Evolutionary conservation across 2,888 invertebrate genomes (phyloP).

Genomic region (Eristalis tenax): DNA sequence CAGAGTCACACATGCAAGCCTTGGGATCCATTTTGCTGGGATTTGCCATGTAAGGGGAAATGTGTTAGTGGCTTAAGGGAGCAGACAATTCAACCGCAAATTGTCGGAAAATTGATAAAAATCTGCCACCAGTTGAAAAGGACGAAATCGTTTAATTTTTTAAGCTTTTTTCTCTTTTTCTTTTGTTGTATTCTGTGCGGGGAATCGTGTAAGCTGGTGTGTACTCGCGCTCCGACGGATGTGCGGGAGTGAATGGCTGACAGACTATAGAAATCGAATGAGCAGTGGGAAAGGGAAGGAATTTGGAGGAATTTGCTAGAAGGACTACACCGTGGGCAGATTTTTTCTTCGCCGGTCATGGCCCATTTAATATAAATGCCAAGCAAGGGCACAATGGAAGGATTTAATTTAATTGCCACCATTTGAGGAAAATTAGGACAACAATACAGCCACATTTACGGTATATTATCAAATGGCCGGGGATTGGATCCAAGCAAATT

Average conservation of each 20-base stretch:
- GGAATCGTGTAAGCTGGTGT: neutral
- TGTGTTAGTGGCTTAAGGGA: conserved; percentile 71
- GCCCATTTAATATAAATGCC: no score
- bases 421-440: no score
- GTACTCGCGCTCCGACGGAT: neutral
- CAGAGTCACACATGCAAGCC: conserved; percentile 15
- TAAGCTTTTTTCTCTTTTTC: neutral
- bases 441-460: no score
- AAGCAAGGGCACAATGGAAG: no score
- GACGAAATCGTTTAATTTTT: conserved; percentile 56
- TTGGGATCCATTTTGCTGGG: conserved; percentile 42
- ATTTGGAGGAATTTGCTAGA: no score
- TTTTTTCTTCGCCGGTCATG: no score
- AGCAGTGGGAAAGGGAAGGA: no score
- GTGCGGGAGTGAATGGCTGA: neutral
- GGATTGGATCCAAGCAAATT: no score
- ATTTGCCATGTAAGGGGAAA: conserved; percentile 65
- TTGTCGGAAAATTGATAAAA: conserved; percentile 72
- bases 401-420: no score
- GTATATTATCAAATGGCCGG: no score
- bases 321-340: no score
- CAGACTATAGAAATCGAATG: neutral
- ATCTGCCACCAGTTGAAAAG: conserved; percentile 72
- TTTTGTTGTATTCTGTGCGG: neutral
- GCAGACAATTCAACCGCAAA: conserved; percentile 71